Conservation (phyloP, 2,113 vertebrate genomes). For the Odontesthes bonariensis region DNA sequence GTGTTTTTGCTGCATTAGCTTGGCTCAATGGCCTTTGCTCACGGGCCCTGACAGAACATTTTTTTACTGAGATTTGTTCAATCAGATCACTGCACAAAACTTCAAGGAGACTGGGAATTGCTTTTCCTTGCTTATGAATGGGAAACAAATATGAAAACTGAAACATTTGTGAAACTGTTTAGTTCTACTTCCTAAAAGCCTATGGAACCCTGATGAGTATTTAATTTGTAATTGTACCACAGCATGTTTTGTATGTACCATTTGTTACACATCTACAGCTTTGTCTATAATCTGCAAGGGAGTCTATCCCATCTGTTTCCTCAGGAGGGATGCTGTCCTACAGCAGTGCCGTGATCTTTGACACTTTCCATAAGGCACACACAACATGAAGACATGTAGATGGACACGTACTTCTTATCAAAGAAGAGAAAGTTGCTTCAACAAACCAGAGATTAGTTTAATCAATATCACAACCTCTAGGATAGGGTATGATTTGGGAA, state of each 20-base stretch:
- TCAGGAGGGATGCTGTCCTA: conserved; percentile 69
- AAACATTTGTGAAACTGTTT: too few relatives aligned
- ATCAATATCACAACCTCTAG: conserved; percentile 41
- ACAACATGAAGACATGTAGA: conserved; percentile 51
- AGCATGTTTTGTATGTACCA: conserved; percentile 26
- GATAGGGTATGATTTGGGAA: conserved; percentile 16
- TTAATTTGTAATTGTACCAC: conserved; percentile 38
- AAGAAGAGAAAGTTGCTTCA: conserved; percentile 20
- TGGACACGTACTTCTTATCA: conserved; percentile 36
- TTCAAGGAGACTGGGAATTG: conserved; percentile 19
- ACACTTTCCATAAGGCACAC: conserved; percentile 63
- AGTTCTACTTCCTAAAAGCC: background rate
- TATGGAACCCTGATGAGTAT: conserved; percentile 8
- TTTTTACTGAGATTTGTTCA: conserved; percentile 56
- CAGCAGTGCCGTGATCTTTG: conserved; percentile 70
- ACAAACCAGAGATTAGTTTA: conserved; percentile 25
- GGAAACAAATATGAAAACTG: background rate
- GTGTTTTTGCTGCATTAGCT: conserved; percentile 73
- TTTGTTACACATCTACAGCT: conserved; percentile 52
- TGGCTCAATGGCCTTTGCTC: conserved; percentile 70
- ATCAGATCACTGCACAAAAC: conserved; percentile 65
- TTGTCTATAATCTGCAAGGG: conserved; percentile 67
- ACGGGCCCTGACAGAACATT: conserved; percentile 47
- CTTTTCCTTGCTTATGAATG: conserved; percentile 6
- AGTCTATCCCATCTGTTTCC: conserved; percentile 74